Evolutionary conservation across 2,113 vertebrate genomes (phyloP), one percentile per base, ranked within the genome.

Genomic region (Collichthys lucidus): DNA sequence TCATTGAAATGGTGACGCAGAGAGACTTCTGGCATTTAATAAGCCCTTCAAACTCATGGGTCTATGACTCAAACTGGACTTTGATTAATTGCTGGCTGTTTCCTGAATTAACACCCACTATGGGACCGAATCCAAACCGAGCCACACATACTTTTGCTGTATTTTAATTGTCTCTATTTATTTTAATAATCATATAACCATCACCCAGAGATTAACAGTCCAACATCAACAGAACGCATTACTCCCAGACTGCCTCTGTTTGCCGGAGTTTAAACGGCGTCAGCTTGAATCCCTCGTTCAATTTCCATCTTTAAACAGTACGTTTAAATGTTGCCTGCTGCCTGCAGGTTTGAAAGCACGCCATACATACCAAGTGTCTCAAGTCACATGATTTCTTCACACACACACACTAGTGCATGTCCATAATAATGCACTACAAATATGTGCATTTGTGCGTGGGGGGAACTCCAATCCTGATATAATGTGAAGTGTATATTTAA

Each of bases 281-380:
- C 40, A 57, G 26, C 11, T n/a, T n/a, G 31, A 11, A 50, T 78
- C 11, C 15, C 42, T 0, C 29, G 11, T 35, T 49, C 4, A 40
- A 40, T 49, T 40, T 40, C 42, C 11, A 60, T 74, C 60, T 60
- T 74, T 26, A 65, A 85, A 66, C 20, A 61, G 59, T 7, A n/a
- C 52, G 47, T 46, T 55, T 19, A 17, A 55, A 61, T 70, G n/a
- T 19, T 20, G 29, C 42, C 63, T 65, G 44, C 24, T 71, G 22
- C 44, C 20, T 40, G 40, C 44, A 53, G 20, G 50, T 26, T 4
- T 73, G 50, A 66, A 60, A 66, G 24, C 26, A 57, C 3, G 24
- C 15, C 17, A 68, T 1, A 61, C 24, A 62, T 7, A 4, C n/a
- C 11, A 50, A 78, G 26, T 44, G 8, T 40, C 31, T 79, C 5